phyloP scores from a whole-genome alignment of 2,888 invertebrate genomes.

The Heliconius sara region DNA sequence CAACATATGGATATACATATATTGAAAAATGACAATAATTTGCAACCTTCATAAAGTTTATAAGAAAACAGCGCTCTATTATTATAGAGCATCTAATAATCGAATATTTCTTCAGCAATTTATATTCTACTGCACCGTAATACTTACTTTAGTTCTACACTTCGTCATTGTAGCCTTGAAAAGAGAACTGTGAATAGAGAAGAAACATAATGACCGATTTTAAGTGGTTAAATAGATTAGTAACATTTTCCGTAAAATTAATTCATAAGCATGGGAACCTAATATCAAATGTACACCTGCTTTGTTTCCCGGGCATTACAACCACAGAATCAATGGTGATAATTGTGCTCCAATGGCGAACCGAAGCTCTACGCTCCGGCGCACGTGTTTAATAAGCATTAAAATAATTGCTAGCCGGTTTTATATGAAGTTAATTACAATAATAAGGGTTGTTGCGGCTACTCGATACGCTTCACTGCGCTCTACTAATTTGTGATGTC shows the following conservation, averaged over 20 bases:
- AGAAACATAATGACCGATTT: background rate
- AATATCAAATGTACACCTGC: slow-evolving; percentile 63
- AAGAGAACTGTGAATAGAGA: background rate
- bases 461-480: slow-evolving; percentile 69
- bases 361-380: slow-evolving; percentile 67
- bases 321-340: slow-evolving; percentile 83
- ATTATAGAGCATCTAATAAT: background rate
- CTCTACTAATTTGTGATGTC: slow-evolving; percentile 79
- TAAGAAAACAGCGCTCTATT: background rate
- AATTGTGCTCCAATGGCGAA: slow-evolving; percentile 68
- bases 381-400: slow-evolving; percentile 81
- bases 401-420: slow-evolving; percentile 77
- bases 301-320: slow-evolving; percentile 53
- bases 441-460: slow-evolving; percentile 74
- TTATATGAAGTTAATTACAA: slow-evolving; percentile 80
- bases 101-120: background rate
- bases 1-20: background rate
- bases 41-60: background rate
- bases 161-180: background rate
- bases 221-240: background rate
- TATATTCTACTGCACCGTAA: background rate
- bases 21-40: background rate
- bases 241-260: background rate
- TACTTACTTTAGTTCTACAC: background rate
- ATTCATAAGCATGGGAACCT: slow-evolving; percentile 54